A percentile compares a stretch with the other conserved stretches of the same genome.
Conservation (phyloP, 2,888 invertebrate species). For the Megaustenia siamemsis region DNA sequence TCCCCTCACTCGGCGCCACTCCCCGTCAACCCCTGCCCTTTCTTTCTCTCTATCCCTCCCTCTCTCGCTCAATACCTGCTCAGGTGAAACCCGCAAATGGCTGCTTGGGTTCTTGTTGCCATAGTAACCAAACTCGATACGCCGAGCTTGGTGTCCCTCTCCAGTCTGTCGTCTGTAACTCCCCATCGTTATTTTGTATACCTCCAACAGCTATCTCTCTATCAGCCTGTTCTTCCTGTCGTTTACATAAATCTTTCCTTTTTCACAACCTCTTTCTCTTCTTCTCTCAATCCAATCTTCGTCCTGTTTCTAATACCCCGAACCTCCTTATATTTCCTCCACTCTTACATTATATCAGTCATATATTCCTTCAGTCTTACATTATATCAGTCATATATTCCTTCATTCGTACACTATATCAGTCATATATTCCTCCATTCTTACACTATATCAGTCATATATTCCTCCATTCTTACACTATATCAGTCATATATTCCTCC, state of each 20-base stretch:
- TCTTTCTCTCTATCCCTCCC: background rate
- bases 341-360: too few relatives aligned
- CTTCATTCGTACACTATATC: too few relatives aligned
- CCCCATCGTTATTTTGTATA: background rate
- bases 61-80: background rate
- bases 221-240: too few relatives aligned
- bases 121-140: conserved; percentile 20
- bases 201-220: background rate
- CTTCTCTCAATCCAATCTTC: background rate
- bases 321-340: background rate
- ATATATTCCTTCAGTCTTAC: too few relatives aligned
- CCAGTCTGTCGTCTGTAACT: background rate
- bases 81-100: conserved; percentile 25
- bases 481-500: too few relatives aligned
- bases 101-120: conserved; percentile 2
- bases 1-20: background rate
- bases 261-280: background rate
- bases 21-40: background rate
- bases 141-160: background rate
- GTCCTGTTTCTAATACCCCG: background rate
- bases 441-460: too few relatives aligned
- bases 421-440: too few relatives aligned
- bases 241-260: too few relatives aligned
- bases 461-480: too few relatives aligned
- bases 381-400: too few relatives aligned